A percentile compares a stretch with the other conserved stretches of the same genome.
Evolutionary conservation across 2,113 vertebrate genomes (phyloP).

Genomic region (Mus pahari): DNA sequence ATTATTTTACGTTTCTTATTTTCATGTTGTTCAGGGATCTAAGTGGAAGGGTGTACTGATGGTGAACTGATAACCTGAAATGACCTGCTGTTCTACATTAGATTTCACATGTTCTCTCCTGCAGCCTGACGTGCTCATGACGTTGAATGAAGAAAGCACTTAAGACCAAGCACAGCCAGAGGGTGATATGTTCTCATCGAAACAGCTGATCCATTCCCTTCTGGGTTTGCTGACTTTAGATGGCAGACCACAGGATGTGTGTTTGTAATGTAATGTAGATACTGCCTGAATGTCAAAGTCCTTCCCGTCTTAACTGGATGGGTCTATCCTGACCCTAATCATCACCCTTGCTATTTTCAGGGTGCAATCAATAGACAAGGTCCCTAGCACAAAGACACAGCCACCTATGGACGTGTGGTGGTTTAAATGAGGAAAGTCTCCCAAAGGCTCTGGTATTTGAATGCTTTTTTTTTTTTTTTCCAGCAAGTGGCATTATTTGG

Average conservation of each 20-base stretch:
- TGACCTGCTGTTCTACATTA: neutral
- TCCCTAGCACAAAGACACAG: neutral
- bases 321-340: neutral
- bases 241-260: neutral
- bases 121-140: neutral
- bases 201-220: neutral
- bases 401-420: neutral
- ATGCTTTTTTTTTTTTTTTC: too few relatives aligned
- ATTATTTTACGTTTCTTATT: neutral
- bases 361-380: neutral
- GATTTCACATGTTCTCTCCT: neutral
- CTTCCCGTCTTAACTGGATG: neutral
- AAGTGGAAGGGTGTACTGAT: neutral
- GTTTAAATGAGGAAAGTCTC: neutral
- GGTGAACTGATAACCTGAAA: neutral
- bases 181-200: neutral
- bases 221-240: neutral
- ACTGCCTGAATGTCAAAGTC: neutral
- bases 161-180: neutral
- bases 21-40: neutral
- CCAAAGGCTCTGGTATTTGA: neutral
- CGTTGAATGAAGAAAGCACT: neutral
- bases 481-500: neutral
- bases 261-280: neutral
- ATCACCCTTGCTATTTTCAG: neutral